These are phyloP conservation scores for Chrysaora quinquecirrha DNA, from an alignment of 30 jellyfish, hydroid and myxozoan species.

Conservation along the genomic window DNA sequence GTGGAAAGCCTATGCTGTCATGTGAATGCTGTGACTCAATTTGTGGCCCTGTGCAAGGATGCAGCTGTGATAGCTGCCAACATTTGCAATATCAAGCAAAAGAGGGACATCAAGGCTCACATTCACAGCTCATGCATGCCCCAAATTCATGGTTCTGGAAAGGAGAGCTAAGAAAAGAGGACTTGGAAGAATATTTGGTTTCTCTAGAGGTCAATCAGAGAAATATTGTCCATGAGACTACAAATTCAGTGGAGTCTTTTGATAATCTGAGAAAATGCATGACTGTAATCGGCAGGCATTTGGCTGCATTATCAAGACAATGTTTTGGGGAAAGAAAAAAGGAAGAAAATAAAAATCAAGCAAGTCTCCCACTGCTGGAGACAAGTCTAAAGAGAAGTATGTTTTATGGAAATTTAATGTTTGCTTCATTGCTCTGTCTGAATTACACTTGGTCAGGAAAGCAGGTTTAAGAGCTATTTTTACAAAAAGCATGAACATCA, in stretches of 20 bases:
- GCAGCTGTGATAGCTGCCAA: constrained; percentile 82
- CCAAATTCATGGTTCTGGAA: constrained; percentile 93
- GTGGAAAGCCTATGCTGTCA: constrained; percentile 75
- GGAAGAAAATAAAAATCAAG: constrained; percentile 41
- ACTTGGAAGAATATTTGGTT: constrained; percentile 50
- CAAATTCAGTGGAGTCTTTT: constrained; percentile 62
- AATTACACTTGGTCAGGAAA: too few species aligned
- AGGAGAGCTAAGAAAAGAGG: constrained; percentile 48
- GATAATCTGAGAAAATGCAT: constrained; percentile 53
- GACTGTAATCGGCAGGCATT: constrained; percentile 60
- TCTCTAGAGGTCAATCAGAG: constrained; percentile 61
- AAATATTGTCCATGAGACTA: constrained; percentile 57
- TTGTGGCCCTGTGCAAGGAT: constrained; percentile 91
- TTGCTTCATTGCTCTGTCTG: too few species aligned
- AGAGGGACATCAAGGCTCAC: constrained; percentile 48
- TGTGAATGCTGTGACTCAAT: constrained; percentile 83
- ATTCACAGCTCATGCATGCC: constrained; percentile 56
- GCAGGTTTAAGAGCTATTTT: too few species aligned
- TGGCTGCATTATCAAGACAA: constrained; percentile 60
- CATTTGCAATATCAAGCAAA: constrained; percentile 51
- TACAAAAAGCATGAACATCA: too few species aligned
- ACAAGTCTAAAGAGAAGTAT: constrained; percentile 56
- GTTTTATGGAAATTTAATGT: neutral
- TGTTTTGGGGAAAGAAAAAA: constrained; percentile 64
- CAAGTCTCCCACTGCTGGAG: constrained; percentile 30